phyloP scores from a whole-genome alignment of 2,113 vertebrate species.

The Tychaedon coryphoeus region DNA sequence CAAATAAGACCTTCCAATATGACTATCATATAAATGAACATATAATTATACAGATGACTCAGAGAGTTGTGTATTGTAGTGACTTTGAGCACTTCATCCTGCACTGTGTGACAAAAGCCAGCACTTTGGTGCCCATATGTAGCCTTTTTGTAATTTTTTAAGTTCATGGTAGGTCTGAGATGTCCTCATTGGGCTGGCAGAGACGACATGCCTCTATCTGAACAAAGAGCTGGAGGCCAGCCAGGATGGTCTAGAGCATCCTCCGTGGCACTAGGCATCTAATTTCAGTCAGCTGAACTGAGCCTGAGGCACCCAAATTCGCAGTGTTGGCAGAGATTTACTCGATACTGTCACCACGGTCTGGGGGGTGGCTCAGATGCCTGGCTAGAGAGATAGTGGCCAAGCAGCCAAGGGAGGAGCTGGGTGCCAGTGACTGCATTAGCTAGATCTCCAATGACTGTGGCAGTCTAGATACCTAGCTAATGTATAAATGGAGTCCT shows the following conservation, averaged over 20 bases:
- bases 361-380: background rate
- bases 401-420: background rate
- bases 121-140: background rate
- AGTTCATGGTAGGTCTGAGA: background rate
- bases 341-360: background rate
- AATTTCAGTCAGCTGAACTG: background rate
- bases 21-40: background rate
- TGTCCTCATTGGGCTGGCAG: background rate
- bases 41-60: background rate
- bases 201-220: background rate
- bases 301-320: background rate
- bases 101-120: background rate
- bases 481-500: background rate
- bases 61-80: background rate
- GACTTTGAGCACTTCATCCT: background rate
- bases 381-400: background rate
- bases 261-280: background rate
- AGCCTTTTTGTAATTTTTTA: background rate
- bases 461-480: background rate
- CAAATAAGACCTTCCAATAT: background rate
- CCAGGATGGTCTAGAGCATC: background rate
- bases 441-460: background rate
- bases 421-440: background rate
- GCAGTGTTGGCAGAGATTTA: background rate
- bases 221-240: background rate